Percentiles rank a stretch among this genome's conserved stretches.
These are phyloP conservation scores for Melanerpes formicivorus DNA, from an alignment of 2,113 vertebrate genomes.

Conservation along the genomic window DNA sequence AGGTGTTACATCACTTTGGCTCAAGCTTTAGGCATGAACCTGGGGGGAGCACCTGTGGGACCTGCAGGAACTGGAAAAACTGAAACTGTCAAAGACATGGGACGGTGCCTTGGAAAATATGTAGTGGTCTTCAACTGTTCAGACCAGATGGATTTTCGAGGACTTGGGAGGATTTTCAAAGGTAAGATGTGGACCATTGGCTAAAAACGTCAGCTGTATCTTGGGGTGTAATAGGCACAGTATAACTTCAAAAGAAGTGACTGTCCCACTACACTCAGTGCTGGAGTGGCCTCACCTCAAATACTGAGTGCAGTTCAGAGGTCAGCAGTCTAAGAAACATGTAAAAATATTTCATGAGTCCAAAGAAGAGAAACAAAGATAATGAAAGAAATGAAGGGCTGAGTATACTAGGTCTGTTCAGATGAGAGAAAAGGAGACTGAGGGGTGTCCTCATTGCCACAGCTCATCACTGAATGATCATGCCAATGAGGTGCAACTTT, in stretches of 20 bases:
- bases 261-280: not conserved
- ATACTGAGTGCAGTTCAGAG: not conserved
- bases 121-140: slow-evolving; percentile 99
- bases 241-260: not conserved
- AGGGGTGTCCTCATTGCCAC: not conserved
- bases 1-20: slow-evolving; percentile 98
- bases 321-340: not conserved
- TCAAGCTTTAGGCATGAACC: slow-evolving; percentile 95
- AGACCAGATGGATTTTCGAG: slow-evolving; percentile 98
- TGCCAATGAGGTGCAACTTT: not conserved
- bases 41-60: slow-evolving; percentile 95
- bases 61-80: slow-evolving; percentile 98
- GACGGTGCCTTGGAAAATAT: slow-evolving; percentile 94
- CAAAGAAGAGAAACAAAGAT: not conserved
- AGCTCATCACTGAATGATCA: too few relatives aligned
- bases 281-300: not conserved
- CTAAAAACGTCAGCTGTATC: not conserved
- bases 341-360: not conserved
- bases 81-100: slow-evolving; percentile 96
- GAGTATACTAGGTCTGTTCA: not conserved
- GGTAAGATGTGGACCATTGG: slow-evolving; percentile 69
- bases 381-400: not conserved
- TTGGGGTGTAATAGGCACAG: accelerated
- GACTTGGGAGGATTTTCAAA: slow-evolving; percentile 96
- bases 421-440: not conserved